These are phyloP conservation scores for Pangasianodon gigas DNA, from an alignment of 2,113 vertebrate genomes.

Conservation along the genomic window DNA sequence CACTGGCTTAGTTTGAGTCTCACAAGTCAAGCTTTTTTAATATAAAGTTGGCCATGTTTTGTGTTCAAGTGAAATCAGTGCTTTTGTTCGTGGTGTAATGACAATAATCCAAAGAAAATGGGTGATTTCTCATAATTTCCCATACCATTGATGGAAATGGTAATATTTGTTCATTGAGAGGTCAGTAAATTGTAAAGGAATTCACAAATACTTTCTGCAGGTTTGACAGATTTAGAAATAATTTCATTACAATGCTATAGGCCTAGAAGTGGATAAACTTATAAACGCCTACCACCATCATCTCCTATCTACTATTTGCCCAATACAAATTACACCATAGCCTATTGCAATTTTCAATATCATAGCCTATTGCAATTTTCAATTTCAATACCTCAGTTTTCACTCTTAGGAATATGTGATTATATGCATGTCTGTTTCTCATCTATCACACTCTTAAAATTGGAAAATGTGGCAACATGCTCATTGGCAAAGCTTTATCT, in stretches of 20 bases:
- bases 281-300: not conserved
- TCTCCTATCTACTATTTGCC: not conserved
- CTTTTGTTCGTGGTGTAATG: not conserved
- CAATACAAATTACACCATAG: not conserved
- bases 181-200: not conserved
- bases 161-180: slow-evolving; percentile 25
- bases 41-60: slow-evolving; percentile 24
- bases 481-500: not conserved
- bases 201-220: not conserved
- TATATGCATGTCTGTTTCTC: not conserved
- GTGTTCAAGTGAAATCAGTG: slow-evolving; percentile 29
- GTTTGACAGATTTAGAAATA: not conserved
- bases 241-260: not conserved
- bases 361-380: not conserved
- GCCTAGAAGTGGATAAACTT: not conserved
- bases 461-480: not conserved
- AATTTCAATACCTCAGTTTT: not conserved
- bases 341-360: not conserved
- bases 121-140: slow-evolving; percentile 21
- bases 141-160: not conserved
- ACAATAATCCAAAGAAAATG: slow-evolving; percentile 15
- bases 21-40: not conserved
- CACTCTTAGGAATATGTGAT: not conserved
- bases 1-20: not conserved
- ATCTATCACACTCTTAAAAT: not conserved